Evolutionary conservation across 35 echinoderm and acorn worm species (phyloP).

Genomic region (Strongylocentrotus purpuratus): DNA sequence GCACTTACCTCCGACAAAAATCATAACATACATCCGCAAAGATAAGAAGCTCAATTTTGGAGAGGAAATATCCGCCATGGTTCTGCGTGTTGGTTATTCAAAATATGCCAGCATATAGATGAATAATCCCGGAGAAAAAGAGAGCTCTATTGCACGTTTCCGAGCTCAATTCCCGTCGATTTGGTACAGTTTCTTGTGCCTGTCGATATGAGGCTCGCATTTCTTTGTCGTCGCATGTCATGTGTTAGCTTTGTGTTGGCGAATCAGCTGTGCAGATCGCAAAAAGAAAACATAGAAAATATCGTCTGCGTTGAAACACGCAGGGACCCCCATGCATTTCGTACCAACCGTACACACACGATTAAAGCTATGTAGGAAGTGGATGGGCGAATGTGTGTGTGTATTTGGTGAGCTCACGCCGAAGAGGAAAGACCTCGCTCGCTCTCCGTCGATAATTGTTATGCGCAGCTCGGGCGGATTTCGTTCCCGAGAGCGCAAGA

Average conservation of each 20-base stretch:
- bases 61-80: not conserved
- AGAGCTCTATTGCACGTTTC: not conserved
- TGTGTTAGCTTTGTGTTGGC: not conserved
- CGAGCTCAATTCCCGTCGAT: not conserved
- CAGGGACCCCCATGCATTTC: not conserved
- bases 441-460: not conserved
- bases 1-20: not conserved
- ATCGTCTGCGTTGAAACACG: not conserved
- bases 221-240: not conserved
- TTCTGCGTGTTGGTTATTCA: not conserved
- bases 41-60: not conserved
- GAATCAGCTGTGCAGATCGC: constrained; percentile 15
- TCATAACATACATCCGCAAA: not conserved
- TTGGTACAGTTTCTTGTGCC: not conserved
- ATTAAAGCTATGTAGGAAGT: not conserved
- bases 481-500: not conserved
- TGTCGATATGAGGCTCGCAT: not conserved
- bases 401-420: not conserved
- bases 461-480: not conserved
- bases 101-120: not conserved
- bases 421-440: not conserved
- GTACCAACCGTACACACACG: not conserved
- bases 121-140: not conserved
- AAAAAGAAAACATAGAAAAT: not conserved
- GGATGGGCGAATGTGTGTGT: not conserved